Conservation (phyloP, 2,797 vertebrate genomes). For the Galaxias olidus region DNA sequence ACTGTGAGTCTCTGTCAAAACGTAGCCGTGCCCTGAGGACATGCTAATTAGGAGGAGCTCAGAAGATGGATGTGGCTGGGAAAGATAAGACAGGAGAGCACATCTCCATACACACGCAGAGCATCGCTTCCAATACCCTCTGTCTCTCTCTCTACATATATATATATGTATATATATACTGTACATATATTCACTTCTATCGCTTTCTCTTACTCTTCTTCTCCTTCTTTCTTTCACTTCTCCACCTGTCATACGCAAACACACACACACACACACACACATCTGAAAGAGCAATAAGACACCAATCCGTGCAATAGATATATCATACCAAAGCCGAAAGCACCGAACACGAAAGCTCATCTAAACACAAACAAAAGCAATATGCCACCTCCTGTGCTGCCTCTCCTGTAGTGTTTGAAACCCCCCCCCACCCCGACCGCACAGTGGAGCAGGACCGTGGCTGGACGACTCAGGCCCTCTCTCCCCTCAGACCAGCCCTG, state of each 20-base stretch:
- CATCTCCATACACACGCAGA: not conserved
- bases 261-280: slow-evolving; percentile 7
- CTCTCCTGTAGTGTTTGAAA: no score
- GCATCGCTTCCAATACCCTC: not conserved
- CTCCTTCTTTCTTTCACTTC: not conserved
- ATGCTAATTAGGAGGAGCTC: no score
- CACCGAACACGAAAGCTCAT: no score
- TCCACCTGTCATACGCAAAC: not conserved
- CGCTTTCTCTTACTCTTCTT: not conserved
- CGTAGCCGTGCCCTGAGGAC: no score
- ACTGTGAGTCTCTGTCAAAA: no score
- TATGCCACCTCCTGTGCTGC: no score
- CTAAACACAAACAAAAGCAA: no score
- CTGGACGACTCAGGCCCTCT: no score
- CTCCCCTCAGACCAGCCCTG: not conserved
- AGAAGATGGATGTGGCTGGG: no score
- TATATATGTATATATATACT: not conserved
- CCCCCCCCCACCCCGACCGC: no score
- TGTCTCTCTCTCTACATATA: not conserved
- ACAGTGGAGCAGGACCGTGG: no score
- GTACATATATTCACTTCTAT: not conserved
- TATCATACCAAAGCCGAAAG: no score
- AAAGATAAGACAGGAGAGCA: not conserved
- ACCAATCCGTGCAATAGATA: not conserved
- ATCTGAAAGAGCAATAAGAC: not conserved